Conservation (phyloP, 2,888 invertebrate species). For the Stenodera caucasica region DNA sequence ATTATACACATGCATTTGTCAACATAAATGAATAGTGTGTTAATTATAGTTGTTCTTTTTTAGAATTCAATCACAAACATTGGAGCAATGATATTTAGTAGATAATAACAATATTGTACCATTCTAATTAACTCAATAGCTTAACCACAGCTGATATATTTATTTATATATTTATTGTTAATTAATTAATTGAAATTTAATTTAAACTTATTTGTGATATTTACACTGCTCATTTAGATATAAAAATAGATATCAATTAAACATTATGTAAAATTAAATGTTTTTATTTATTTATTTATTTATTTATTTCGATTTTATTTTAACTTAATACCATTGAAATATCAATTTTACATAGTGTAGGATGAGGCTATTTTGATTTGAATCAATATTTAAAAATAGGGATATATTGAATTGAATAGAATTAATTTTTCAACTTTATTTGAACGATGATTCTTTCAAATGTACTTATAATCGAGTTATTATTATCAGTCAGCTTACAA, state of each 20-base stretch:
- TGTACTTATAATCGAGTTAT: no score
- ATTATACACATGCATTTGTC: constrained; percentile 25
- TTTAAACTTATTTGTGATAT: constrained; percentile 50
- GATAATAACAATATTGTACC: not conserved
- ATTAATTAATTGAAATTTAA: constrained; percentile 31
- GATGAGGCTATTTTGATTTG: no score
- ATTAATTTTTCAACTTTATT: no score
- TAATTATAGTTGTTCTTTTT: constrained; percentile 36
- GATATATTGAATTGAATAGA: no score
- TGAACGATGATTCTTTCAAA: no score
- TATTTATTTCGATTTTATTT: not conserved
- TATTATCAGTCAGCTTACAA: no score
- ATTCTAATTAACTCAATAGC: constrained; percentile 28
- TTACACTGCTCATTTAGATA: constrained; percentile 50
- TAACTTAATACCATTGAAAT: no score
- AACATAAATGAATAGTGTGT: constrained; percentile 27
- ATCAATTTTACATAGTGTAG: no score
- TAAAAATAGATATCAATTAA: constrained; percentile 46
- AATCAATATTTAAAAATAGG: no score
- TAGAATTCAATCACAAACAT: constrained; percentile 19
- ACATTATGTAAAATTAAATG: constrained; percentile 38
- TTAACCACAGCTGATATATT: constrained; percentile 39
- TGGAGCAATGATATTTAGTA: constrained; percentile 4
- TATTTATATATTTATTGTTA: constrained; percentile 22
- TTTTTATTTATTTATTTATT: constrained; percentile 12